Conservation (phyloP, 2,797 vertebrate genomes). For the Sylvilagus floridanus region DNA sequence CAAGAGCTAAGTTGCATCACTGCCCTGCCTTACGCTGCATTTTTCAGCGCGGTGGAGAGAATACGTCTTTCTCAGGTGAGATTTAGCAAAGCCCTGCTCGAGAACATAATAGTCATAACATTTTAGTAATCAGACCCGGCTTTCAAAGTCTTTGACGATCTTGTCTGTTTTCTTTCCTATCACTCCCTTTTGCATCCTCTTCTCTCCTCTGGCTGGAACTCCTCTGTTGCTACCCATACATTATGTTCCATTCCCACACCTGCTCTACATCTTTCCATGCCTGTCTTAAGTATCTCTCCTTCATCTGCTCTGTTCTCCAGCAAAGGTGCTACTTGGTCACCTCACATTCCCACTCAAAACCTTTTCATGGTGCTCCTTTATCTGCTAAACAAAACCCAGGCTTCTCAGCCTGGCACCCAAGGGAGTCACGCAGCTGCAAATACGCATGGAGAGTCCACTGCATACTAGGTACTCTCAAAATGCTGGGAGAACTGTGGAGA, state of each 20-base stretch:
- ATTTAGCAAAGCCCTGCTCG: not conserved
- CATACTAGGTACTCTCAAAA: not conserved
- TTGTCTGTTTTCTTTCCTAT: not conserved
- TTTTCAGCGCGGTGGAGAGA: not conserved
- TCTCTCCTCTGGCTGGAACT: not conserved
- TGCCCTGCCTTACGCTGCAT: not conserved
- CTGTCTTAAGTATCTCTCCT: not conserved
- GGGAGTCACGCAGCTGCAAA: conserved; percentile 14
- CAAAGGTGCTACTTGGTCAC: not conserved
- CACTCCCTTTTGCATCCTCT: not conserved
- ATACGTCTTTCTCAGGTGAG: not conserved
- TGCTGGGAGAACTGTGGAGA: not conserved
- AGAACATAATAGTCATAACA: not conserved
- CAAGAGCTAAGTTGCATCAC: not conserved
- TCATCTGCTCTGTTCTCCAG: not conserved
- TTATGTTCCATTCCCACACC: not conserved
- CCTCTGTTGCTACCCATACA: too few relatives aligned
- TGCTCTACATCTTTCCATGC: not conserved
- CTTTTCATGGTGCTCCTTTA: conserved; percentile 1
- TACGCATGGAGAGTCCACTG: not conserved
- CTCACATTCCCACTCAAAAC: not conserved
- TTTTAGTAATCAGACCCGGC: not conserved
- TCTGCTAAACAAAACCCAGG: conserved; percentile 48
- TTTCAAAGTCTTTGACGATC: conserved; percentile 45
- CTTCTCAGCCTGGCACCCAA: not conserved